Conservation (phyloP, 2,888 invertebrate species). For the Sphaerophoria rueppellii region DNA sequence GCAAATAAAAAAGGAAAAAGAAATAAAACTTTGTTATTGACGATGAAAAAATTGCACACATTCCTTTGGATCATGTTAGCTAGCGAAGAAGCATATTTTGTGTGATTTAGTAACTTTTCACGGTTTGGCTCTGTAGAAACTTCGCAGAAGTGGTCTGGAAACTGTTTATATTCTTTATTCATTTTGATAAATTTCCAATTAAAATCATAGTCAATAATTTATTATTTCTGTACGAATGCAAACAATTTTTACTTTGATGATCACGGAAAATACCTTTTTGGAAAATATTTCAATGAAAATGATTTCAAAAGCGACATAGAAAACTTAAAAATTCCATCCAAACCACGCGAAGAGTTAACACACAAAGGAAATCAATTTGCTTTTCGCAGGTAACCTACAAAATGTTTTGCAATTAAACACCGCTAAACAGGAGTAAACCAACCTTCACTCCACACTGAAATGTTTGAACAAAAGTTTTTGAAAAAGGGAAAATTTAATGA, state of each 20-base stretch:
- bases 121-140: not conserved
- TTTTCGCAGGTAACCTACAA: not conserved
- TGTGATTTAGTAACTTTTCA: not conserved
- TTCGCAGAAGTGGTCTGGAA: no score
- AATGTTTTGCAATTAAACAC: conserved; percentile 16
- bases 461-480: not conserved
- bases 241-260: no score
- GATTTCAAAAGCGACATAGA: not conserved
- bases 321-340: not conserved
- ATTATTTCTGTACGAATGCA: no score
- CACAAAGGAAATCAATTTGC: conserved; percentile 22
- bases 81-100: no score
- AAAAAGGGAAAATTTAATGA: conserved; percentile 28
- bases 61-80: no score
- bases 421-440: not conserved
- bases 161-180: no score
- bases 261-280: not conserved
- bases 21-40: conserved; percentile 3
- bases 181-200: no score
- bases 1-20: not conserved
- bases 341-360: not conserved
- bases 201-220: no score
- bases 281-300: conserved; percentile 5
- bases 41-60: not conserved
- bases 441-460: not conserved